These are phyloP conservation scores for Lycaon pictus DNA, from an alignment of 2,113 vertebrate species.

Conservation along the genomic window DNA sequence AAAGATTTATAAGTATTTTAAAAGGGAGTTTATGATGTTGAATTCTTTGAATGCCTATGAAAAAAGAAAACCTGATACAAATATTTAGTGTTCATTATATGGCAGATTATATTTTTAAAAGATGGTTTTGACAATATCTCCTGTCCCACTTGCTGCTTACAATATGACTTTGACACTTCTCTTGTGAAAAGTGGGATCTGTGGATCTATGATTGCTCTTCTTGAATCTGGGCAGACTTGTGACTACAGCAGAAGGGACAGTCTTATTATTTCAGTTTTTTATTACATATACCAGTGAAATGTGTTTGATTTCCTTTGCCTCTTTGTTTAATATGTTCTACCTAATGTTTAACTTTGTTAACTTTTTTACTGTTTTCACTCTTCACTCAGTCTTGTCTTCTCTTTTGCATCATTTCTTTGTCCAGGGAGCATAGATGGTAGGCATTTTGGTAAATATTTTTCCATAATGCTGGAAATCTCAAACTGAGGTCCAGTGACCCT, in stretches of 20 bases:
- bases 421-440: background rate
- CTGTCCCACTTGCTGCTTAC: background rate
- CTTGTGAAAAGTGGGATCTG: background rate
- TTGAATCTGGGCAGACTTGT: background rate
- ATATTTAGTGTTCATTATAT: background rate
- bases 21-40: background rate
- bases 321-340: background rate
- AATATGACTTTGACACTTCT: background rate
- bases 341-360: background rate
- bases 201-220: background rate
- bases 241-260: background rate
- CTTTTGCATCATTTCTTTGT: background rate
- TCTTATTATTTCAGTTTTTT: background rate
- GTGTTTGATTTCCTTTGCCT: background rate
- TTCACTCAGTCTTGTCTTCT: background rate
- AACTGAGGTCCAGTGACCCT: background rate
- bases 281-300: background rate
- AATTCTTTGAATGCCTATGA: background rate
- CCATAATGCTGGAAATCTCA: background rate
- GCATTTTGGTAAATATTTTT: conserved; percentile 23
- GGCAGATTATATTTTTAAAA: conserved; percentile 1
- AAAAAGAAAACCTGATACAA: background rate
- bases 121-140: background rate
- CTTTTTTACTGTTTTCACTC: background rate
- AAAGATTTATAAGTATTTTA: conserved; percentile 8